Evolutionary conservation across 2,888 invertebrate species (phyloP), one percentile per base, ranked within the genome.

Genomic region (Maniola hyperantus): DNA sequence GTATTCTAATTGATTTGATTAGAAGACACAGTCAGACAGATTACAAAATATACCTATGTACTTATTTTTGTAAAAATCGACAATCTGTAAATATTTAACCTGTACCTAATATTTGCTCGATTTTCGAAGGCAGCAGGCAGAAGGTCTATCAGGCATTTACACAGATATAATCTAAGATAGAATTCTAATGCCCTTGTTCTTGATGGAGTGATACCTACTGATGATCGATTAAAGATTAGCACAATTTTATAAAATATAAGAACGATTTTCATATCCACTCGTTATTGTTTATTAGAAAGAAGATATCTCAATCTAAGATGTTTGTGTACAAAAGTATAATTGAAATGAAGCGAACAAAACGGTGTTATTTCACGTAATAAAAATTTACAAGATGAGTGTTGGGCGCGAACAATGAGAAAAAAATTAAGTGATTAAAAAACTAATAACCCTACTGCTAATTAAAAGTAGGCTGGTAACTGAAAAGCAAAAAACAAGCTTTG

Each of bases 151-250:
- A 15, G n/a, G 34, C n/a, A 20, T 55, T 55, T 55, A 55, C 11
- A 57, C 15, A 57, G 42, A 26, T 57, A 57, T 26, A 57, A 57
- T 39, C 55, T 55, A 18, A 57, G 57, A 57, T 42, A 20, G 20
- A 42, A 42, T 20, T 42, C 18, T 39, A 20, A 13, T 57, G 57
- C 20, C 57, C 42, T 57, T 42, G 57, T 57, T 42, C 57, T 20
- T 42, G 46, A 50, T 50, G 18, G 11, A 8, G 5, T 36, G 34
- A 18, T 20, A 55, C n/a, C n/a, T n/a, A n/a, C 36, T 36, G 39
- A 55, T 55, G 55, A 39, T 55, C 39, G 20, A 55, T 20, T 36
- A 11, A n/a, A 55, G 39, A 55, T 55, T 18, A 55, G 39, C 11
- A 18, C n/a, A 1, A 39, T 13, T 42, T 57, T 20, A 6, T 42